phyloP scores from a whole-genome alignment of 30 jellyfish, hydroid and myxozoan genomes.

The Hydractinia echinata region DNA sequence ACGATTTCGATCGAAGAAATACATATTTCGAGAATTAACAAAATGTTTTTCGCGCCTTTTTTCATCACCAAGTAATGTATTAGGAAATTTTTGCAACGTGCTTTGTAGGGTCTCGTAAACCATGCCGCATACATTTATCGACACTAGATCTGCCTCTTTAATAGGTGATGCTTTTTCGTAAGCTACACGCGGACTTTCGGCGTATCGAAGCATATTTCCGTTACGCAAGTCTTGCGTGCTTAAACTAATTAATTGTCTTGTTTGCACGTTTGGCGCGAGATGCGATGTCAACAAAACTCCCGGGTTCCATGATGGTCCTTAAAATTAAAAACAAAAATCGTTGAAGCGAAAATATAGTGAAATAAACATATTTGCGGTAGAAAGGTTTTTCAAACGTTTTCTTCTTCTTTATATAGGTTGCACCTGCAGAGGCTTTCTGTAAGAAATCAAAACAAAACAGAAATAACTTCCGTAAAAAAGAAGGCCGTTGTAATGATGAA shows the following conservation, averaged over 20 bases:
- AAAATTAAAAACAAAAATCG: too few species aligned
- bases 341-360: too few species aligned
- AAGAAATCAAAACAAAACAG: too few species aligned
- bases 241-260: neutral
- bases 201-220: slow-evolving; percentile 5
- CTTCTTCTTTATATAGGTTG: too few species aligned
- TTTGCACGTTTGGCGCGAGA: slow-evolving; percentile 3
- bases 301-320: slow-evolving; percentile 7
- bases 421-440: too few species aligned
- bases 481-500: too few species aligned
- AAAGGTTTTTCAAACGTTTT: too few species aligned
- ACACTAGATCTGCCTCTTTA: slow-evolving; percentile 58
- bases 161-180: slow-evolving; percentile 16
- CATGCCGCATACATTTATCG: slow-evolving; percentile 80
- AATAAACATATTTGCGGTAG: too few species aligned
- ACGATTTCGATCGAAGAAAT: slow-evolving; percentile 86
- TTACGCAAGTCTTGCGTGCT: slow-evolving; percentile 18
- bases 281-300: neutral
- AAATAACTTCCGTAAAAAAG: too few species aligned
- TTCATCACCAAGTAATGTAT: slow-evolving; percentile 76
- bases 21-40: slow-evolving; percentile 57
- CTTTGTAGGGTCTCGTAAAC: slow-evolving; percentile 73
- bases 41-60: slow-evolving; percentile 40
- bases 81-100: slow-evolving; percentile 63
- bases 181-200: neutral